Conservation (phyloP, 1,140 invertebrate species). For the Drosophila ananassae region DNA sequence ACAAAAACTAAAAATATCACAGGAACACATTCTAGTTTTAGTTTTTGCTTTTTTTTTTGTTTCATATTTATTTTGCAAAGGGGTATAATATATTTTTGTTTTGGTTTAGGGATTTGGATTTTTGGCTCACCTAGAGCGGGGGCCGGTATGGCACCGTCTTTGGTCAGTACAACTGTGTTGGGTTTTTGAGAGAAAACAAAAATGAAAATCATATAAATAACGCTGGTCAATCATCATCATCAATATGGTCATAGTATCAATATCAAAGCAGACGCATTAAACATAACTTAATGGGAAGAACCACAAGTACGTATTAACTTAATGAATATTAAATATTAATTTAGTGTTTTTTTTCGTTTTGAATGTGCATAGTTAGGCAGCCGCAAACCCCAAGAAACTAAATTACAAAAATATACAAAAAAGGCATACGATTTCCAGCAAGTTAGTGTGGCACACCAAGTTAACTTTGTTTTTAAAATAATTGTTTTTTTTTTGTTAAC, state of each 20-base stretch:
- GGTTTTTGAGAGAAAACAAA: constrained; percentile 70
- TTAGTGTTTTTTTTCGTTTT: constrained; percentile 14
- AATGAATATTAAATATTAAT: constrained; percentile 33
- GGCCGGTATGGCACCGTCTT: constrained; percentile 89
- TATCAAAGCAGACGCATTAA: constrained; percentile 51
- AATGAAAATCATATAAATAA: constrained; percentile 60
- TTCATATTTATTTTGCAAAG: background rate
- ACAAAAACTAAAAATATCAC: constrained; percentile 37
- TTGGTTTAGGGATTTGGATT: constrained; percentile 18
- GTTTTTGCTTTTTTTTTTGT: background rate
- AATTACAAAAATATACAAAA: constrained; percentile 22
- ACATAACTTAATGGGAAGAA: constrained; percentile 54
- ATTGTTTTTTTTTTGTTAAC: constrained; percentile 30
- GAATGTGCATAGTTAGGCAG: constrained; percentile 46
- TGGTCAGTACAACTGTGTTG: constrained; percentile 89
- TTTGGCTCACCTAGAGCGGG: constrained; percentile 88
- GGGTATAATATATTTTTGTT: constrained; percentile 1
- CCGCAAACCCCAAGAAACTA: constrained; percentile 48
- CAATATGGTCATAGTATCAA: constrained; percentile 37
- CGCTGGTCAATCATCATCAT: constrained; percentile 46
- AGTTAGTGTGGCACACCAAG: constrained; percentile 61
- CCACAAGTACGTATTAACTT: constrained; percentile 50
- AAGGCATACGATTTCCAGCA: constrained; percentile 17
- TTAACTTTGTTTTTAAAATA: constrained; percentile 27
- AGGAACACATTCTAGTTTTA: constrained; percentile 19